Evolutionary conservation across 35 echinoderm and acorn worm species (phyloP).

Genomic region (Eucidaris tribuloides): DNA sequence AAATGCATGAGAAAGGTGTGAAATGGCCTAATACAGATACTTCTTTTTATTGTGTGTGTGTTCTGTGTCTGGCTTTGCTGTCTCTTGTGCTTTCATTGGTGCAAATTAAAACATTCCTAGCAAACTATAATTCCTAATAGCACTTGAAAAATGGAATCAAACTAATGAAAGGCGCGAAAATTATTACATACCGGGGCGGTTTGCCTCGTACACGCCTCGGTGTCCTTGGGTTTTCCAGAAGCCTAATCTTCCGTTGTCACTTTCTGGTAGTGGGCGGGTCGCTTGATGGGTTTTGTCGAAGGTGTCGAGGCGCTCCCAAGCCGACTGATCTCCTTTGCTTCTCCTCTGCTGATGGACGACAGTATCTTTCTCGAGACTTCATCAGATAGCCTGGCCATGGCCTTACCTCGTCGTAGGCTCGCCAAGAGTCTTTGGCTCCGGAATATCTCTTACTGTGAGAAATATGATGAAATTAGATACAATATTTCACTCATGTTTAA

Average conservation of each 20-base stretch:
- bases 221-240: background rate
- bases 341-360: constrained; percentile 3
- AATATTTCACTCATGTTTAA: no score
- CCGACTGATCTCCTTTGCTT: background rate
- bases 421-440: constrained; percentile 28
- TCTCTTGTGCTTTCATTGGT: no score
- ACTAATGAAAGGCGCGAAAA: background rate
- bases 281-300: constrained; percentile 27
- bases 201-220: constrained; percentile 18
- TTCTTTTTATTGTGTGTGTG: no score
- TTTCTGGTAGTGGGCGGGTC: background rate
- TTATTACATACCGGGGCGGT: constrained; percentile 34
- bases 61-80: no score
- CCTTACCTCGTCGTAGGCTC: constrained; percentile 1
- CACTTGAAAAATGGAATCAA: no score
- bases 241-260: constrained; percentile 23
- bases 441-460: background rate
- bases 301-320: constrained; percentile 24
- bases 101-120: no score
- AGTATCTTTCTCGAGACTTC: background rate
- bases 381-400: constrained; percentile 27
- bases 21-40: no score
- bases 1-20: no score
- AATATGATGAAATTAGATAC: background rate
- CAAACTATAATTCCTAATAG: no score